phyloP scores from a whole-genome alignment of 2,797 vertebrate genomes.

The Podarcis lilfordi region DNA sequence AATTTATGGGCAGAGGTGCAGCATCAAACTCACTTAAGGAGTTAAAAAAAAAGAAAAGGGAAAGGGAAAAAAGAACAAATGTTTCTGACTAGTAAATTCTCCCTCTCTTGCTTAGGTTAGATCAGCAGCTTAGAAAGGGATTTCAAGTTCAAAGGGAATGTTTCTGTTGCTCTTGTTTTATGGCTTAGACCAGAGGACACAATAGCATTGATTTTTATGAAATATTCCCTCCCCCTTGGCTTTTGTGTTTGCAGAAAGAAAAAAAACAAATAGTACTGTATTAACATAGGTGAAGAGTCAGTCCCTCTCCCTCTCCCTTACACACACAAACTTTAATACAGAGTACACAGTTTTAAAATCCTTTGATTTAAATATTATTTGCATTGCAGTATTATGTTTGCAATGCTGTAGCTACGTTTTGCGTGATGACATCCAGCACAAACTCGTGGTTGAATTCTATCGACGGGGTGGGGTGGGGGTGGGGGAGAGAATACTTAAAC shows the following conservation, averaged over 20 bases:
- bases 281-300: constrained; percentile 45
- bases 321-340: constrained; percentile 35
- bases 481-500: constrained; percentile 15
- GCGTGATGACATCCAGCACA: background rate
- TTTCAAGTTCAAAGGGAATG: constrained; percentile 75
- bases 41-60: constrained; percentile 49
- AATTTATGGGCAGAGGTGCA: constrained; percentile 73
- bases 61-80: constrained; percentile 47
- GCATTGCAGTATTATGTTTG: background rate
- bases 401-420: constrained; percentile 5
- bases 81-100: constrained; percentile 50
- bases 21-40: constrained; percentile 70
- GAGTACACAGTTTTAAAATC: constrained; percentile 18
- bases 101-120: constrained; percentile 63
- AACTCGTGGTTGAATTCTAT: constrained; percentile 12
- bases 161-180: constrained; percentile 74
- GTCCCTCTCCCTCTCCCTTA: constrained; percentile 30
- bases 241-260: constrained; percentile 51
- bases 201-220: constrained; percentile 68
- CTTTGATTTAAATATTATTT: constrained; percentile 34
- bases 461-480: background rate
- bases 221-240: constrained; percentile 62
- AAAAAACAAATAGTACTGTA: constrained; percentile 51
- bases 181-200: constrained; percentile 71
- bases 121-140: constrained; percentile 73